Base-by-base conservation (phyloP, 2,797 vertebrate species). In the Gymnodraco acuticeps region DNA sequence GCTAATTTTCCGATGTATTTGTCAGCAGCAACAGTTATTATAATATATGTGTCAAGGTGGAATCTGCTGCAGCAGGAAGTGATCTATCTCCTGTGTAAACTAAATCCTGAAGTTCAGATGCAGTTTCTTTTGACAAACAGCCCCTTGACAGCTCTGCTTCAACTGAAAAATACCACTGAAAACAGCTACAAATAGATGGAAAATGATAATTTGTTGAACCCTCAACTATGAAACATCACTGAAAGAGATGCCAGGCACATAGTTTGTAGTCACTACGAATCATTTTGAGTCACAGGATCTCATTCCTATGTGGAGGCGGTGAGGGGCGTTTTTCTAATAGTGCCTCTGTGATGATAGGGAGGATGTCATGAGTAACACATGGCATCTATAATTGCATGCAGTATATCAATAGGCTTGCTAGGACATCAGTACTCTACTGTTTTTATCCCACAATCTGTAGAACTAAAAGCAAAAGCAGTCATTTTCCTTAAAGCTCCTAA, bases 391-490 rank as follows among this genome's bases (percentile, higher is more conserved):
- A n/a, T 33, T 20, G 51, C 14, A 23, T n/a, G 41, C n/a, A 50
- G 33, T n/a, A n/a, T 9, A 51, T 20, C 10, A 41, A 41, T 14
- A 17, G 15, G 41, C 59, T 62, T 17, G 50, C 9, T 9, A 10
- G 19, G 54, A 58, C 50, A 75, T 42, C 16, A 72, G 55, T 59
- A 65, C 27, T 33, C 54, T 45, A 13, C 53, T 27, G 27, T 27
- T 27, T 27, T 27, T 27, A 27, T 27, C 27, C 27, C 47, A 48
- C 42, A 52, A 27, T 59, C 42, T 66, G 38, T 50, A 46, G 19
- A 53, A 76, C 59, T 33, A 38, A 42, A 82, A 82, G 64, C 45
- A 43, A 42, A 70, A 65, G 41, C 4, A 42, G 2, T 1, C 10
- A 38, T 31, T 68, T 74, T 17, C 16, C 10, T 51, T 61, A 47